Conservation (phyloP, 2,888 invertebrate genomes). For the Melipona bicolor region DNA sequence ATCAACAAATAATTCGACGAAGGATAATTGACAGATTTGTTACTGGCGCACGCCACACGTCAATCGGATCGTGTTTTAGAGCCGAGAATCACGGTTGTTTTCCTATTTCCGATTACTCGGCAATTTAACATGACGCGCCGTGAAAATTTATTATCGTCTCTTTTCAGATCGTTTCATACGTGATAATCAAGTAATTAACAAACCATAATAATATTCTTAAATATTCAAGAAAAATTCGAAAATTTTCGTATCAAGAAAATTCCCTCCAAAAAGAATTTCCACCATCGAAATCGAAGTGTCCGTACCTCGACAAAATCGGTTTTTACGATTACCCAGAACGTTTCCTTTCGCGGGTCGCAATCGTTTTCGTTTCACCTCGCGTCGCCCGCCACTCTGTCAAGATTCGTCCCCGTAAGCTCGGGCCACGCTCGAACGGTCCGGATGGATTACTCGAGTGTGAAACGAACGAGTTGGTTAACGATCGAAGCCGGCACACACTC, state of each 20-base stretch:
- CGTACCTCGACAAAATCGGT: too few relatives aligned
- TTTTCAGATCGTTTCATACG: constrained; percentile 1
- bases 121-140: background rate
- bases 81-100: background rate
- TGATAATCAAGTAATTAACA: constrained; percentile 21
- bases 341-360: background rate
- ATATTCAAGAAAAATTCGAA: background rate
- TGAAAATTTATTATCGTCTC: constrained; percentile 5
- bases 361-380: constrained; percentile 1
- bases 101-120: background rate
- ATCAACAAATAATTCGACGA: background rate
- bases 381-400: background rate
- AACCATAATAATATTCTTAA: background rate
- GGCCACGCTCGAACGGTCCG: constrained; percentile 9
- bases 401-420: constrained; percentile 25
- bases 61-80: background rate
- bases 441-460: constrained; percentile 69
- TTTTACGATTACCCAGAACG: background rate
- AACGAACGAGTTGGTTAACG: constrained; percentile 62
- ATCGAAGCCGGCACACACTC: constrained; percentile 31
- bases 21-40: background rate
- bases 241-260: too few relatives aligned
- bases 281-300: background rate
- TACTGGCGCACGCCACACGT: background rate
- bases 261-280: background rate